These are phyloP conservation scores for Platygyra sinensis DNA, from an alignment of 64 coral and sea anemone genomes.

Conservation along the genomic window DNA sequence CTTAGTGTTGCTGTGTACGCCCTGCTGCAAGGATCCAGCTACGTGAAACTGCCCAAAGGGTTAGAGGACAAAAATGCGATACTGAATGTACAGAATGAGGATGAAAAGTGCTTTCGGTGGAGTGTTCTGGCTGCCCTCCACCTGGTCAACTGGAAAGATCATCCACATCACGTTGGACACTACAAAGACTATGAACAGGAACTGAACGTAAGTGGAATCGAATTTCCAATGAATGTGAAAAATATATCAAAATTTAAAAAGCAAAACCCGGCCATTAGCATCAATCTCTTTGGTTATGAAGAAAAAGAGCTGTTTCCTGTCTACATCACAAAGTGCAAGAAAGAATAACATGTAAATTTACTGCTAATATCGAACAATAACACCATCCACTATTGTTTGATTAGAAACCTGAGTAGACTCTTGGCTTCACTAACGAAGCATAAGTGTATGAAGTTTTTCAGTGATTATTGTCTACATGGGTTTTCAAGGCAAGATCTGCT, in stretches of 20 bases:
- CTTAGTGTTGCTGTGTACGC: slow-evolving; percentile 22
- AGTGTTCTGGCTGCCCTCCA: slow-evolving; percentile 38
- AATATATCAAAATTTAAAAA: slow-evolving; percentile 61
- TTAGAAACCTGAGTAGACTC: slow-evolving; percentile 22
- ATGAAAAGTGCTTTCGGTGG: slow-evolving; percentile 69
- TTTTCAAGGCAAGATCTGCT: slow-evolving; percentile 57
- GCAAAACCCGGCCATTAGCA: slow-evolving; percentile 26
- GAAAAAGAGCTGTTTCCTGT: slow-evolving; percentile 23
- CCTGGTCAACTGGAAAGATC: not conserved
- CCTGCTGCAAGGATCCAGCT: slow-evolving; percentile 43
- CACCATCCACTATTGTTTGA: slow-evolving; percentile 39
- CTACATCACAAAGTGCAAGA: slow-evolving; percentile 31
- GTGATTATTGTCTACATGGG: slow-evolving; percentile 60
- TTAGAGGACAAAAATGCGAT: slow-evolving; percentile 21
- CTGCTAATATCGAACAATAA: not conserved
- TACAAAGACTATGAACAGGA: slow-evolving; percentile 35
- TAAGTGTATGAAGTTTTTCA: slow-evolving; percentile 51
- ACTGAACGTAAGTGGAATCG: slow-evolving; percentile 42
- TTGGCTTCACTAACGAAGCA: slow-evolving; percentile 5
- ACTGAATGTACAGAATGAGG: slow-evolving; percentile 54
- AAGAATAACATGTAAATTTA: slow-evolving; percentile 28
- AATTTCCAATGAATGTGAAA: slow-evolving; percentile 31
- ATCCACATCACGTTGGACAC: not conserved
- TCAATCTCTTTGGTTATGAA: slow-evolving; percentile 44
- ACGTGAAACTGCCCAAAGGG: slow-evolving; percentile 23